These are phyloP conservation scores for Melanotaenia nigrans DNA, from an alignment of 2,797 vertebrate species.

Conservation along the genomic window DNA sequence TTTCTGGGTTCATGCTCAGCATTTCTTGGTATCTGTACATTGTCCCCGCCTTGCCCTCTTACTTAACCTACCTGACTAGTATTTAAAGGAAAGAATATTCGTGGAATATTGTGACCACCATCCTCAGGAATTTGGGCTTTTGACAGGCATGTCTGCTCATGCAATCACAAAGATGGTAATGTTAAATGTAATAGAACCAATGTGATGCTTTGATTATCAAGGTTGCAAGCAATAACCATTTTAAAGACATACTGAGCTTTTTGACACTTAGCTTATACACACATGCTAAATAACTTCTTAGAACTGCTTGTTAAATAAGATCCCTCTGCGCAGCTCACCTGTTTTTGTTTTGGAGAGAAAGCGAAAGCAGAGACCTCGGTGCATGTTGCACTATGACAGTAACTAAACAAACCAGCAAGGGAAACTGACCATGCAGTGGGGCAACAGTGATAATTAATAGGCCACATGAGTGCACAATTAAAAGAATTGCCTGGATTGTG, in stretches of 20 bases:
- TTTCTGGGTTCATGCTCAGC: neutral
- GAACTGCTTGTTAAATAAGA: conserved; percentile 50
- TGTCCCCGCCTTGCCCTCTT: neutral
- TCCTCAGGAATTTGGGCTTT: conserved; percentile 26
- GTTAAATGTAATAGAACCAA: conserved; percentile 12
- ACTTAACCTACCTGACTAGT: conserved; percentile 1
- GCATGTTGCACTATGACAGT: conserved; percentile 41
- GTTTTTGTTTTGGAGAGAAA: conserved; percentile 65
- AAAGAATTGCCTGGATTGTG: neutral
- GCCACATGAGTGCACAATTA: conserved; percentile 15
- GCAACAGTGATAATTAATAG: conserved; percentile 13
- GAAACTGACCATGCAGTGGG: conserved; percentile 24
- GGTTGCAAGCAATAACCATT: conserved; percentile 2
- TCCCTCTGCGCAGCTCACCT: conserved; percentile 36
- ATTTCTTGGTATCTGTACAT: neutral
- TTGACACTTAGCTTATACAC: conserved; percentile 29
- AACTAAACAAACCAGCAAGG: conserved; percentile 37
- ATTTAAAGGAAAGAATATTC: conserved; percentile 20
- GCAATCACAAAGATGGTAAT: conserved; percentile 20
- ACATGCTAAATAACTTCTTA: conserved; percentile 10
- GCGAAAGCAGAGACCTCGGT: conserved; percentile 59
- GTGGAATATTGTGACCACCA: conserved; percentile 31
- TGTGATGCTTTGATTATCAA: neutral
- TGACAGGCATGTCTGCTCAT: conserved; percentile 33
- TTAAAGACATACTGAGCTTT: conserved; percentile 19